Evolutionary conservation across 2,888 invertebrate genomes (phyloP), one percentile per base, ranked within the genome.

Genomic region (Dilophus febrilis): DNA sequence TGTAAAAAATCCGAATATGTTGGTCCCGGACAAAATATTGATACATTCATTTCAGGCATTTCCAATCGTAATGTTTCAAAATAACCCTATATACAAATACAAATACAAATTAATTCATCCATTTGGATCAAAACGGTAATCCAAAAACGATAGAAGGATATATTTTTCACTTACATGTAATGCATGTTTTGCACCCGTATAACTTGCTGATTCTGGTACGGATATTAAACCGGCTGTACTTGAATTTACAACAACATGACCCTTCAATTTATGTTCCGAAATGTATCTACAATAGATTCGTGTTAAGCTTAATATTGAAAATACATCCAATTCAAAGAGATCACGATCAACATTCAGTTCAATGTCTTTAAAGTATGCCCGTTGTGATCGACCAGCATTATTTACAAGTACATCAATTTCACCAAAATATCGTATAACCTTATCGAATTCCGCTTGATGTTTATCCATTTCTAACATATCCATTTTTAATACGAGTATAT

Each of bases 361-460:
- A 35, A 78, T 81, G 2, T 74, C 65, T 44, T 77, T 74, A 77
- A 80, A 85, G 16, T 57, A 50, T 1, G 79, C 79, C 45, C 85
- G 64, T 55, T 87, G 86, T 7, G 81, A 79, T 40, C 83, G 62
- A 0, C 85, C 86, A 2, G 85, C 85, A 62, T 87, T 87, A 53
- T 81, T 83, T 0, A 87, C 71, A 29, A 87, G 63, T 41, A 86
- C 70, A 53, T 87, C 82, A 32, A 87, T 58, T 64, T 72, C 56
- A 34, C 75, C 80, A 55, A 82, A 85, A 53, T 77, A 70, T 26
- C 69, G 55, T 1, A 83, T 53, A 2, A 82, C 75, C 40, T 63
- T 57, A 36, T 74, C 62, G 27, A 82, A 72, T 26, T 68, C 64
- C 22, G 62, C 52, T 50, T 73, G 62, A 53, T 86, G 85, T 11